A percentile compares a stretch with the other conserved stretches of the same genome.
Conservation (phyloP, 2,888 invertebrate species). For the Allygus modestus region DNA sequence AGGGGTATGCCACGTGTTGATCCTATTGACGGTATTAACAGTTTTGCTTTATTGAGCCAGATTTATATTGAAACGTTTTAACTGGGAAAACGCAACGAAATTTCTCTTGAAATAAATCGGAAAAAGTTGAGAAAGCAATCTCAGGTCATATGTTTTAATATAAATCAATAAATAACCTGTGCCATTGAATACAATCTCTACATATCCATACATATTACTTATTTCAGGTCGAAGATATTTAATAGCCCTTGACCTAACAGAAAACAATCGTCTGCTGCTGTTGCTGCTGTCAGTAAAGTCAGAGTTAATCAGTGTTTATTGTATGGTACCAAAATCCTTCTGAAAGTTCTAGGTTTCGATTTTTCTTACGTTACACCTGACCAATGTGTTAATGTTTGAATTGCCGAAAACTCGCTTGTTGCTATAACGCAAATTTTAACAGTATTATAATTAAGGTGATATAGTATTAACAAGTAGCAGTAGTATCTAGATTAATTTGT, state of each 20-base stretch:
- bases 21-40: too few relatives aligned
- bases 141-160: too few relatives aligned
- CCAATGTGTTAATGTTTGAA: slow-evolving; percentile 9
- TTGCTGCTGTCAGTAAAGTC: neutral
- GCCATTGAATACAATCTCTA: too few relatives aligned
- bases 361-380: neutral
- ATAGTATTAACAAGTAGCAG: neutral
- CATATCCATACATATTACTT: too few relatives aligned
- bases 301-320: neutral
- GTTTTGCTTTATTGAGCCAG: too few relatives aligned
- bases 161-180: too few relatives aligned
- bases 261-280: slow-evolving; percentile 13
- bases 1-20: too few relatives aligned
- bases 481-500: neutral
- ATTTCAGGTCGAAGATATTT: neutral
- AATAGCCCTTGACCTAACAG: neutral
- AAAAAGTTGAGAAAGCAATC: too few relatives aligned
- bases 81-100: too few relatives aligned
- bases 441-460: slow-evolving; percentile 15
- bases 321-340: neutral
- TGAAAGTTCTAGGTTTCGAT: neutral
- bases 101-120: too few relatives aligned
- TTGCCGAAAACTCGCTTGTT: neutral
- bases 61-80: too few relatives aligned
- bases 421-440: neutral